Base-by-base conservation (phyloP, 2,113 vertebrate genomes). In the Ibidorhyncha struthersii region DNA sequence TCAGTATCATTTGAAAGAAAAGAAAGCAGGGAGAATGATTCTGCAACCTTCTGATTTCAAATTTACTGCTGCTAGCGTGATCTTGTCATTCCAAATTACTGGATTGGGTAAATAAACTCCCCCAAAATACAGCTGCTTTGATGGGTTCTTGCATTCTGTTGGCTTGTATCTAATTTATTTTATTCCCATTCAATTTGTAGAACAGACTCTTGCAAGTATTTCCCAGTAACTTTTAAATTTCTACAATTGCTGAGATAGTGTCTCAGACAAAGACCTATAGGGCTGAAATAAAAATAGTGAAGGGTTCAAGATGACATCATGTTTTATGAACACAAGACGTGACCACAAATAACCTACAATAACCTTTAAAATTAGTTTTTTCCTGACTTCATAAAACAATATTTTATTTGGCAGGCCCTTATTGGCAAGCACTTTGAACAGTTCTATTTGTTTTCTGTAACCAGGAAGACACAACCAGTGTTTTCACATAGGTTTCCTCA, bases 341-440 rank as follows among this genome's bases (percentile, higher is more conserved):
- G 98, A 98, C 98, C 98, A 98, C 98, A 98, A 98, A 98, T 98
- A 98, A 98, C 98, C 98, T 98, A 98, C 98, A 98, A 98, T 98
- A 98, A 98, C 98, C 98, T 98, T 98, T 97, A 98, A 98, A 98
- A 98, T 98, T 98, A 98, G 98, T 98, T 98, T 98, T 98, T 98
- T 98, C 98, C 98, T 98, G 98, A 98, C 98, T 98, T 98, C 98
- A 98, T 98, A 98, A 98, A 98, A 98, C 96, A 98, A 98, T 98
- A 98, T 98, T 98, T 98, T 98, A 98, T 98, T 98, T 98, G 98
- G 98, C 98, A 98, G 90, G 95, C 95, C 84, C 65, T 83, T 93
- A 96, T 59, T 98, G 98, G 98, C 98, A 98, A 97, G 97, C 83
- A 34, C 95, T 97, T 97, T 96, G 94, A 97, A 97, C 95, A 96